Percentiles rank a stretch among this genome's conserved stretches.
Evolutionary conservation across 2,113 vertebrate genomes (phyloP).

Genomic region (Tiliqua scincoides): DNA sequence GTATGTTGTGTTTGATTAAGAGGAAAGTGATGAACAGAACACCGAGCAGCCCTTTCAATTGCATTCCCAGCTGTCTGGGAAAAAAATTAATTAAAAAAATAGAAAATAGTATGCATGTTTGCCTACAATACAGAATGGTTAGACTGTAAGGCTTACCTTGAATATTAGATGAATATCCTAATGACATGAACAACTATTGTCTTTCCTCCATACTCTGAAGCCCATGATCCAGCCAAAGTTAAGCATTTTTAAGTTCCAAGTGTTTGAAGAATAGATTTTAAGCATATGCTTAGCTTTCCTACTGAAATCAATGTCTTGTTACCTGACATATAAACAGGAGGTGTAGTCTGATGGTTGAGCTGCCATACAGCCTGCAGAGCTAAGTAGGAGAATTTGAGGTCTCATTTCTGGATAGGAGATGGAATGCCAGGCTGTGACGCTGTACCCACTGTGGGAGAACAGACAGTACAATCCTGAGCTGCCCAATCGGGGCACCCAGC

Average conservation of each 20-base stretch:
- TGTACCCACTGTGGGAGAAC: too few relatives aligned
- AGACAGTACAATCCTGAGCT: too few relatives aligned
- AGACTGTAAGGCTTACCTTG: neutral
- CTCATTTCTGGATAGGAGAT: too few relatives aligned
- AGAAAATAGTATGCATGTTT: neutral
- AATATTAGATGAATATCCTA: neutral
- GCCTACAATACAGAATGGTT: neutral
- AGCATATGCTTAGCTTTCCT: too few relatives aligned
- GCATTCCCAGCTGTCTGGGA: neutral
- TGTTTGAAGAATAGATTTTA: neutral
- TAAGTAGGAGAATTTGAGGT: too few relatives aligned
- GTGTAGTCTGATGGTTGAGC: too few relatives aligned
- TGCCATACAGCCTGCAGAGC: too few relatives aligned
- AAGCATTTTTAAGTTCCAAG: neutral
- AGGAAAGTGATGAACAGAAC: conserved; percentile 23
- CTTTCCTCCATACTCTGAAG: neutral
- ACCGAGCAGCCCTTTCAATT: neutral
- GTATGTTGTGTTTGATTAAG: neutral
- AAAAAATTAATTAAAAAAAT: neutral
- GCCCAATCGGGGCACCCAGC: too few relatives aligned
- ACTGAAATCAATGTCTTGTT: too few relatives aligned
- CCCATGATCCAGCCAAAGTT: neutral
- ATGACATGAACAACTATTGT: neutral
- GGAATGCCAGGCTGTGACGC: too few relatives aligned
- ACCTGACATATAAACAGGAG: too few relatives aligned